phyloP scores from a whole-genome alignment of 2,888 invertebrate species.

The Chalcis sispes region DNA sequence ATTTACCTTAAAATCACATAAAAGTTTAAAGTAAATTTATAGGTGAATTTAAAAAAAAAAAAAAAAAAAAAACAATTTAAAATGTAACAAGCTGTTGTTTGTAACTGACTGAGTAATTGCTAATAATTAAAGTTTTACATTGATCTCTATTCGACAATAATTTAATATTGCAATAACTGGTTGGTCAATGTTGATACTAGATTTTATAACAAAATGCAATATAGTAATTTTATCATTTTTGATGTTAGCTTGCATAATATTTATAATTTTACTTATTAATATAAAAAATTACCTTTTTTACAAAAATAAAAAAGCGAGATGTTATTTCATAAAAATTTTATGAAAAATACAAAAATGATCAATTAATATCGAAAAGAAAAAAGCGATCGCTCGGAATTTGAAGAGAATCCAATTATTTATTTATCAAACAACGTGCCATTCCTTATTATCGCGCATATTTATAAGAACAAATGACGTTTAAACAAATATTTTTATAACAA shows the following conservation, averaged over 20 bases:
- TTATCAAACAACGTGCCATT: conserved; percentile 55
- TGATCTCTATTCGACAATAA: conserved; percentile 55
- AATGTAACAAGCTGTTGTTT: conserved; percentile 42
- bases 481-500: conserved; percentile 52
- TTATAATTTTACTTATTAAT: background rate
- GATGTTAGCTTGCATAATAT: conserved; percentile 1
- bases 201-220: background rate
- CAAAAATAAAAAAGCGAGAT: too few species aligned
- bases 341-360: background rate
- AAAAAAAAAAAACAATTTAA: too few species aligned
- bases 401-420: conserved; percentile 23
- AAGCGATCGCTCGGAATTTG: conserved; percentile 42
- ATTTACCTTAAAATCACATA: too few species aligned
- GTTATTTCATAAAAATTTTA: conserved; percentile 9
- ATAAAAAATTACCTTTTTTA: background rate
- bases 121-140: conserved; percentile 42
- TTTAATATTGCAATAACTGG: conserved; percentile 14
- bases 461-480: conserved; percentile 35
- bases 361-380: too few species aligned
- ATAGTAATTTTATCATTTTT: conserved; percentile 9
- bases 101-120: conserved; percentile 49
- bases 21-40: too few species aligned
- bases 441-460: conserved; percentile 44
- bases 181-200: background rate
- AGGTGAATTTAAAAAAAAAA: too few species aligned